Conservation (phyloP, 2,113 vertebrate species). For the Pao palembangensis region DNA sequence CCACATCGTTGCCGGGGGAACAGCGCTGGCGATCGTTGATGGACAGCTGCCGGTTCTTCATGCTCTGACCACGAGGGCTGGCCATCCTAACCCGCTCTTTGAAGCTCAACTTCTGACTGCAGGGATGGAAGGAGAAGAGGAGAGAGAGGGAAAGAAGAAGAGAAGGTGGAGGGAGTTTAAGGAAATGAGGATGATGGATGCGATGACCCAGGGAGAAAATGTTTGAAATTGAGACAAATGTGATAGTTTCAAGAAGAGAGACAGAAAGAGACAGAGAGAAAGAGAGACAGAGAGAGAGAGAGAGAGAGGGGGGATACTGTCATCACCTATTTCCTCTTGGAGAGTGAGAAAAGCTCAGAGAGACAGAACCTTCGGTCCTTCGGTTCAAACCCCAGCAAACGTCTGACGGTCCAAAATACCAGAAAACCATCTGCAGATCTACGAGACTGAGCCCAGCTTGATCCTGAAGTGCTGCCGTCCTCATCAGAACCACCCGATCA, state of each 20-base stretch:
- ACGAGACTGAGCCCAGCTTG: neutral
- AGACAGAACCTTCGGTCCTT: slow-evolving; percentile 42
- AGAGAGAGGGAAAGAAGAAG: neutral
- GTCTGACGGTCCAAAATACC: slow-evolving; percentile 52
- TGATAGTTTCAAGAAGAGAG: slow-evolving; percentile 8
- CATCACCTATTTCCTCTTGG: slow-evolving; percentile 41
- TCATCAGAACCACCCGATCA: neutral
- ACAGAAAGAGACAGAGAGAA: slow-evolving; percentile 16
- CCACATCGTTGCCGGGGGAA: slow-evolving; percentile 86
- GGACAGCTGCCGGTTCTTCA: slow-evolving; percentile 89
- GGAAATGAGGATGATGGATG: neutral
- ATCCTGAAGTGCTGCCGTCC: neutral
- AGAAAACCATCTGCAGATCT: slow-evolving; percentile 17
- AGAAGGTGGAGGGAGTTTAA: neutral
- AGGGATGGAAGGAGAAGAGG: slow-evolving; percentile 35
- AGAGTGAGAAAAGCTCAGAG: slow-evolving; percentile 44
- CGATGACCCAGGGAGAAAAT: slow-evolving; percentile 1
- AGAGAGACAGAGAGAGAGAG: slow-evolving; percentile 26
- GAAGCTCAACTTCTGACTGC: slow-evolving; percentile 97
- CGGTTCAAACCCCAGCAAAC: slow-evolving; percentile 36
- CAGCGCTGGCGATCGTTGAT: slow-evolving; percentile 84
- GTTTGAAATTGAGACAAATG: neutral
- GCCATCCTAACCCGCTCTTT: slow-evolving; percentile 97
- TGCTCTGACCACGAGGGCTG: slow-evolving; percentile 93
- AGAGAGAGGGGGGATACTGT: slow-evolving; percentile 34